Percentiles rank a stretch among this genome's conserved stretches.
These are phyloP conservation scores for Sinhomidia bicolor DNA, from an alignment of 2,888 invertebrate species.

Conservation along the genomic window DNA sequence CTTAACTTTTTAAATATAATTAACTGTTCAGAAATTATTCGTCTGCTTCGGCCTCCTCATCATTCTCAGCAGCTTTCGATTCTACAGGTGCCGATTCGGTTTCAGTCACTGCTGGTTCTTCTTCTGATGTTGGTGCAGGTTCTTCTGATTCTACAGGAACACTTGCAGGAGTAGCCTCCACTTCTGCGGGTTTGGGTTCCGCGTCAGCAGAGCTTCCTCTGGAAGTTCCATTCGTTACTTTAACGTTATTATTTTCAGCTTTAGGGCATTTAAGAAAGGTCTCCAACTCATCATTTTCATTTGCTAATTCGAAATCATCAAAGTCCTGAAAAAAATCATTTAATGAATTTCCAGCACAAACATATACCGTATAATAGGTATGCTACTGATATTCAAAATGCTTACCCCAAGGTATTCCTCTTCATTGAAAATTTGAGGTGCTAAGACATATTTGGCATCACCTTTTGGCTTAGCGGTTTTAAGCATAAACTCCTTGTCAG, in stretches of 20 bases:
- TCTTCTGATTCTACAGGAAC: slow-evolving; percentile 31
- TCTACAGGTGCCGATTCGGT: slow-evolving; percentile 71
- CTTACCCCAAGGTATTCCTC: slow-evolving; percentile 95
- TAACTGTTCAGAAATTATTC: slow-evolving; percentile 42
- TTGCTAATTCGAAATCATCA: slow-evolving; percentile 94
- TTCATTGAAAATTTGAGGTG: slow-evolving; percentile 97
- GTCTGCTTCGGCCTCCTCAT: slow-evolving; percentile 78
- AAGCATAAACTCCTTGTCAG: slow-evolving; percentile 95
- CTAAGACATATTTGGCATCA: slow-evolving; percentile 90
- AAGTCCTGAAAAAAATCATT: slow-evolving; percentile 92
- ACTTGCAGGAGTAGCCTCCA: slow-evolving; percentile 27
- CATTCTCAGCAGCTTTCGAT: slow-evolving; percentile 80
- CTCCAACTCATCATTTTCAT: slow-evolving; percentile 94
- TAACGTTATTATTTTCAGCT: slow-evolving; percentile 70
- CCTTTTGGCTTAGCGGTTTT: slow-evolving; percentile 85
- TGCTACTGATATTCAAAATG: too few relatives aligned
- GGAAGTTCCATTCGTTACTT: slow-evolving; percentile 76
- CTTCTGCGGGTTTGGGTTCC: slow-evolving; percentile 54
- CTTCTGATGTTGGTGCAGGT: slow-evolving; percentile 33
- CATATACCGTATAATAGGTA: too few relatives aligned
- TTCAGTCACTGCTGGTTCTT: slow-evolving; percentile 66
- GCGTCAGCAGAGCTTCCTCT: slow-evolving; percentile 78
- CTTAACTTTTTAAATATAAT: background rate
- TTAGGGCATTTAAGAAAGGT: slow-evolving; percentile 89
- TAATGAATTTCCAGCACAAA: too few relatives aligned